Evolutionary conservation across 2,113 vertebrate species (phyloP).

Genomic region (Myotis davidii): DNA sequence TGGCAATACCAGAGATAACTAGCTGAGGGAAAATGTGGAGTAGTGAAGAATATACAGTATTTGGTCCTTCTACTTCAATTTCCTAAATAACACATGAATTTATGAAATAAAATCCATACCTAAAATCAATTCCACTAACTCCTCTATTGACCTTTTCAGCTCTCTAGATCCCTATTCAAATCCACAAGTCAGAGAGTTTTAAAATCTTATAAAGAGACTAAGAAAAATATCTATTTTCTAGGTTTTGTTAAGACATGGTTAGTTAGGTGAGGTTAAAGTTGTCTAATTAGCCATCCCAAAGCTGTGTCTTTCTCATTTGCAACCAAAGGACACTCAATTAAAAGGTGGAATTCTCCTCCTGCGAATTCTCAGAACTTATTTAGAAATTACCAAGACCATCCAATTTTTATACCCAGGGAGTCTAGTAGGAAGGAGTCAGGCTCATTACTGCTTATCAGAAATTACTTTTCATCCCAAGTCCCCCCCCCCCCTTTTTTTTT

Average conservation of each 20-base stretch:
- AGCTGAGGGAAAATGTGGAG: background rate
- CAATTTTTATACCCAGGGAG: slow-evolving; percentile 55
- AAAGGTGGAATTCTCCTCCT: slow-evolving; percentile 22
- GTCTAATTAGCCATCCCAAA: slow-evolving; percentile 41
- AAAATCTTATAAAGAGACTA: slow-evolving; percentile 32
- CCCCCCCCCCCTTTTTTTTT: background rate
- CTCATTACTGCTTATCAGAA: slow-evolving; percentile 72
- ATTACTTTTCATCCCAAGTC: slow-evolving; percentile 56
- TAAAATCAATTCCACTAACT: slow-evolving; percentile 62
- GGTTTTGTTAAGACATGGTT: slow-evolving; percentile 12
- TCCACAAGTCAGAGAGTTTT: background rate
- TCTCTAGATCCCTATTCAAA: slow-evolving; percentile 55
- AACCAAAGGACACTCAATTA: slow-evolving; percentile 38
- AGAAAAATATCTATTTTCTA: slow-evolving; percentile 33
- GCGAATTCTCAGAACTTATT: slow-evolving; percentile 62
- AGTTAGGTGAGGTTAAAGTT: slow-evolving; percentile 39
- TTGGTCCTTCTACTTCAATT: slow-evolving; percentile 45
- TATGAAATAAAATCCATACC: slow-evolving; percentile 65
- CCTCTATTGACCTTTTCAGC: slow-evolving; percentile 55
- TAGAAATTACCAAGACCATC: slow-evolving; percentile 64
- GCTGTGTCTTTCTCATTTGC: slow-evolving; percentile 44
- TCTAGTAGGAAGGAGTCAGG: background rate
- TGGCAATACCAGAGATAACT: slow-evolving; percentile 20
- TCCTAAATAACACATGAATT: slow-evolving; percentile 57
- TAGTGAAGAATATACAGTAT: background rate